These are phyloP conservation scores for Tragelaphus eurycerus DNA, from an alignment of 2,797 vertebrate species.

Conservation along the genomic window DNA sequence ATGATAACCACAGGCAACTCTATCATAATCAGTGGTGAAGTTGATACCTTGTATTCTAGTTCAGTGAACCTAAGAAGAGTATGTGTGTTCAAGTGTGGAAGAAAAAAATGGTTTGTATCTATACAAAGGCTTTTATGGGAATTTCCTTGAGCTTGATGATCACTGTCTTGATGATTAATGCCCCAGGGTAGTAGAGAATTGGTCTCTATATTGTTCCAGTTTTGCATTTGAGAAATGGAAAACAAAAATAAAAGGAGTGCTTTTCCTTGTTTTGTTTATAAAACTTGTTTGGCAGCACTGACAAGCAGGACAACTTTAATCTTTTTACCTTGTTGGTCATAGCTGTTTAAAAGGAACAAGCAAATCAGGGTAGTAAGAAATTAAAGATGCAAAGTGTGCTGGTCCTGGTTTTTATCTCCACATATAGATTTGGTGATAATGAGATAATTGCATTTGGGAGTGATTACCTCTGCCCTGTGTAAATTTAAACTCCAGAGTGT, in stretches of 20 bases:
- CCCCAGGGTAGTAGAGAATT: neutral
- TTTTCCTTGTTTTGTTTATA: constrained; percentile 17
- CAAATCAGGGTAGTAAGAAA: neutral
- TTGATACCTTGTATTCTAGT: neutral
- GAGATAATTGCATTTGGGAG: constrained; percentile 60
- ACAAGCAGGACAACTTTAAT: neutral
- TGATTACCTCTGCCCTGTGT: constrained; percentile 66
- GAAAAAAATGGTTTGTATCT: constrained; percentile 14
- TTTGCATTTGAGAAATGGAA: neutral
- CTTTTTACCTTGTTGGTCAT: neutral
- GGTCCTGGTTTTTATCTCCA: constrained; percentile 69
- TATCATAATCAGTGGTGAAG: neutral
- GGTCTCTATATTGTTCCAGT: neutral
- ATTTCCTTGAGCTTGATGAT: neutral
- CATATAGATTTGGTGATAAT: constrained; percentile 66
- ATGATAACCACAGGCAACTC: neutral
- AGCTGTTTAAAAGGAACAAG: neutral
- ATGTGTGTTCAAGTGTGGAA: neutral
- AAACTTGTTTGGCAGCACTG: neutral
- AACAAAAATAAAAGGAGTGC: neutral
- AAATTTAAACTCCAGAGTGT: constrained; percentile 58
- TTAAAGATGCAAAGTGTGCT: constrained; percentile 28
- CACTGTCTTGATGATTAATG: constrained; percentile 2
- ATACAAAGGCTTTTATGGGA: neutral
- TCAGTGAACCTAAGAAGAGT: constrained; percentile 14